Base-by-base conservation (phyloP, 2,797 vertebrate species). In the Nasua narica region DNA sequence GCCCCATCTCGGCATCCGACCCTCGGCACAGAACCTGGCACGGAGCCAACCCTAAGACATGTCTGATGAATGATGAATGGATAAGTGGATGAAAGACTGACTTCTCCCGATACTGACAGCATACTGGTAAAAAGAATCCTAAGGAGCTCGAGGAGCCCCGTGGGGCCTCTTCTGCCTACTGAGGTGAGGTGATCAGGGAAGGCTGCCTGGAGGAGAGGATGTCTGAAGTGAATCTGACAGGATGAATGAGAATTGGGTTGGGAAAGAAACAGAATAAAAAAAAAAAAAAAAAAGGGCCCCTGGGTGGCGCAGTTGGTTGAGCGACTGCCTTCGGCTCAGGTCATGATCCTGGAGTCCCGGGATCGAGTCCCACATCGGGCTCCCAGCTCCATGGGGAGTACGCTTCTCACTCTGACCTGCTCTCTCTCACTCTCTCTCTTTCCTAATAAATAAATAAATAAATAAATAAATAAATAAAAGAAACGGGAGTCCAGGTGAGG, bases 1-100 rank as follows among this genome's bases (percentile, higher is more conserved):
- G 23, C 37, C 78, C 16, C 7, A 1, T 8, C 67, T 48, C 5
- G 0, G 23, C 0, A 0, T n/a, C 58, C 15, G 18, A 37, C 3
- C 62, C 23, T 37, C 21, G 7, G 54, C 50, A 60, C 4, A 6
- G 72, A 48, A 54, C 62, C 76, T 5, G 37, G 79, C 54, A 35
- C 27, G 6, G 27, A 60, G 77, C 69, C 56, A 67, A 78, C 21
- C 18, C 43, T 1, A 46, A 12, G 70, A 5, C 7, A 0, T 2
- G 15, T 11, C 3, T 14, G 52, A 35, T 8, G 15, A 46, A 15
- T 1, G 6, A 35, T 9, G 13, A 32, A 23, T 0, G 50, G 43
- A 7, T 43, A 43, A 8, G 43, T 8, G 43, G 29, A 32, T 3
- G 6, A 16, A 21, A 2, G 14, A 14, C 2, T 1, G 56, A 14